These are phyloP conservation scores for Microcebus tavaratra DNA, from an alignment of 2,113 vertebrate genomes.

Conservation along the genomic window DNA sequence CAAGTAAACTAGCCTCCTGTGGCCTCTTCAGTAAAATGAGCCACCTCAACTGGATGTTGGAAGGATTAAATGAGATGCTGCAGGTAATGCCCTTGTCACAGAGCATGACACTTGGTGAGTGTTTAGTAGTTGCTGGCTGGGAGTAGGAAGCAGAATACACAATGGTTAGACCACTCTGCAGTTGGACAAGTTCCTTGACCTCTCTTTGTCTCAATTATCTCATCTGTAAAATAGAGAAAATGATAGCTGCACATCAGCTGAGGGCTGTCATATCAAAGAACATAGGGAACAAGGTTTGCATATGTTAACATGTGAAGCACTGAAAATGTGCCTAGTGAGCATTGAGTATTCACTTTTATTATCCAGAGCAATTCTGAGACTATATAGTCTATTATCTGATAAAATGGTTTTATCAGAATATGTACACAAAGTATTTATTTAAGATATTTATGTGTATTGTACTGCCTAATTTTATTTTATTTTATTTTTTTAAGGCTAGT, in stretches of 20 bases:
- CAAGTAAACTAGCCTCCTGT: too few relatives aligned
- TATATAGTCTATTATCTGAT: not conserved
- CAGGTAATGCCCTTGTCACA: not conserved
- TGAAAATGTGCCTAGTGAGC: not conserved
- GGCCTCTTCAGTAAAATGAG: not conserved
- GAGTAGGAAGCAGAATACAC: not conserved
- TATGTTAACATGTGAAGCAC: not conserved
- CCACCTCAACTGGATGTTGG: not conserved
- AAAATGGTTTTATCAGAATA: not conserved
- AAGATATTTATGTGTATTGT: not conserved
- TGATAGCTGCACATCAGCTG: not conserved
- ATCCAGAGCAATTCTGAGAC: not conserved
- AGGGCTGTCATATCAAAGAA: not conserved
- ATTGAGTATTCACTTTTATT: conserved; percentile 1
- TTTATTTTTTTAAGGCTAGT: not conserved
- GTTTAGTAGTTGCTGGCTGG: not conserved
- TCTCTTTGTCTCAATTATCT: not conserved
- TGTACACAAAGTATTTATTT: not conserved
- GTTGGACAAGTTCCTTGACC: not conserved
- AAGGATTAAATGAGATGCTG: not conserved
- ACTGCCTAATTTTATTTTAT: not conserved
- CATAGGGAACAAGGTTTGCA: not conserved
- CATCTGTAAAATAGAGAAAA: not conserved
- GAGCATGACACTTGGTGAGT: not conserved
- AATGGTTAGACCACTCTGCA: not conserved